phyloP scores from a whole-genome alignment of 1,140 invertebrate species.

The Drosophila micromelanica region DNA sequence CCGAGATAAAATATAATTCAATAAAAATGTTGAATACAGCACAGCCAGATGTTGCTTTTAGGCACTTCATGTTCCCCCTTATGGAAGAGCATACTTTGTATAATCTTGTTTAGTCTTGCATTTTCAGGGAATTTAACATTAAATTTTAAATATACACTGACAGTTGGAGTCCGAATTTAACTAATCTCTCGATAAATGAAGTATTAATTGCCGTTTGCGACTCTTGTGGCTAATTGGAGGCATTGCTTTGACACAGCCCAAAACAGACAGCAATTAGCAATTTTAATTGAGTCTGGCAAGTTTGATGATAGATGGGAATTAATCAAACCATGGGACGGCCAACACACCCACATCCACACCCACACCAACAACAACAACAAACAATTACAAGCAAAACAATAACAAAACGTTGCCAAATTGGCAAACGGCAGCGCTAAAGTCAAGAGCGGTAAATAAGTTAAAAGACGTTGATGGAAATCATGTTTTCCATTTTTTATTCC shows the following conservation, averaged over 20 bases:
- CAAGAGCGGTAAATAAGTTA: conserved; percentile 62
- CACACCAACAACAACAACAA: conserved; percentile 12
- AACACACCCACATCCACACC: background rate
- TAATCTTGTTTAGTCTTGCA: too few relatives aligned
- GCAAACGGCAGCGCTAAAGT: conserved; percentile 53
- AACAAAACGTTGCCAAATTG: conserved; percentile 34
- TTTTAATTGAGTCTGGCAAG: conserved; percentile 66
- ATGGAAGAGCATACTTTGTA: too few relatives aligned
- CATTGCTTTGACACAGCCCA: conserved; percentile 22
- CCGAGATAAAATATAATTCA: too few relatives aligned
- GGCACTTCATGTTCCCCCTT: too few relatives aligned
- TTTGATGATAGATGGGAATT: conserved; percentile 39
- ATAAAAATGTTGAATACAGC: too few relatives aligned
- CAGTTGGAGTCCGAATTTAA: background rate
- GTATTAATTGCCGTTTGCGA: conserved; percentile 51
- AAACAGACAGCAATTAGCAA: conserved; percentile 70
- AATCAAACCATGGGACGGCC: conserved; percentile 30
- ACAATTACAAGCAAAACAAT: conserved; percentile 6
- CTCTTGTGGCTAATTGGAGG: conserved; percentile 38
- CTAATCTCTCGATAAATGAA: conserved; percentile 33
- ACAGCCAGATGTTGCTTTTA: too few relatives aligned
- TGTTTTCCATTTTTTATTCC: conserved; percentile 22
- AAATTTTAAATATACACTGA: conserved; percentile 23
- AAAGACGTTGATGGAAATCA: conserved; percentile 27
- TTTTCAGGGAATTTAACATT: conserved; percentile 14